Conservation (phyloP, 2,888 invertebrate genomes). For the Congeria kusceri region DNA sequence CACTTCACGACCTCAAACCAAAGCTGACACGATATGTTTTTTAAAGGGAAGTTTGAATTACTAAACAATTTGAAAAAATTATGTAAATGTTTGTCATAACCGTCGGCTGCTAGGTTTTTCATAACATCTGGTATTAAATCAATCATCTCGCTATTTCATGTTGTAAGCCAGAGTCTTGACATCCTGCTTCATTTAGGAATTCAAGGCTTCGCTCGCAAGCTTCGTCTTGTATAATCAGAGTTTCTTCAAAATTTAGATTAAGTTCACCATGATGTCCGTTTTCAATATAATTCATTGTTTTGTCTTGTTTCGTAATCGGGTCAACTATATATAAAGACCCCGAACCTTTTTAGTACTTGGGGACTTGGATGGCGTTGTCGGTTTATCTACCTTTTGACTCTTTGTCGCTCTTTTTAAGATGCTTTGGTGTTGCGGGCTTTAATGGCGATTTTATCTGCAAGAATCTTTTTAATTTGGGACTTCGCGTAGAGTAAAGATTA, state of each 20-base stretch:
- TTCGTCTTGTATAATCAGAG: too few species aligned
- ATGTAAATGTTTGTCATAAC: neutral
- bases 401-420: neutral
- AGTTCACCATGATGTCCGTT: neutral
- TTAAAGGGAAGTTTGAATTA: too few species aligned
- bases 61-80: too few species aligned
- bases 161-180: neutral
- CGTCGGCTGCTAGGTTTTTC: neutral
- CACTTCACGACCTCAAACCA: too few species aligned
- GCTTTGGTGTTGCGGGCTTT: too few species aligned
- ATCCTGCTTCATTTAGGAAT: neutral
- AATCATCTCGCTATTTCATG: constrained; percentile 2
- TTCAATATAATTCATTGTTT: too few species aligned
- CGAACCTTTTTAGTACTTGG: neutral
- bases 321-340: constrained; percentile 1
- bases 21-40: too few species aligned
- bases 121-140: constrained; percentile 4
- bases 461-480: neutral
- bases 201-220: neutral
- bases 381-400: neutral
- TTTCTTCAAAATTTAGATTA: neutral
- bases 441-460: neutral
- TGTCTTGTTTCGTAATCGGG: too few species aligned
- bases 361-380: neutral
- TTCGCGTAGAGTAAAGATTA: neutral